A percentile compares a stretch with the other conserved stretches of the same genome.
phyloP scores from a whole-genome alignment of 2,888 invertebrate species.

The Drepanosiphum platanoidis region DNA sequence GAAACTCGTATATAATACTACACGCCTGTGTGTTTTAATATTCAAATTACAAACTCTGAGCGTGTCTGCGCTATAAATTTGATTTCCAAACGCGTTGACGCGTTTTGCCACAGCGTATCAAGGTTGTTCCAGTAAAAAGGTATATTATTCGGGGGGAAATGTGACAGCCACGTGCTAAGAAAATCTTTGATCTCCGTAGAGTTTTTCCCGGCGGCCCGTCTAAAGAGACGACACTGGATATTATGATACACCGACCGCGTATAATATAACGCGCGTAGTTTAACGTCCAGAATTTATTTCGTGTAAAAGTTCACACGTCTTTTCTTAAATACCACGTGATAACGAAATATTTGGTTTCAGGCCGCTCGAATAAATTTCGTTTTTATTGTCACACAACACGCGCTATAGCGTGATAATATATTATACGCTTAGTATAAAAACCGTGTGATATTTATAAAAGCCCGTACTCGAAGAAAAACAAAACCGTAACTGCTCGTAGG shows the following conservation, averaged over 20 bases:
- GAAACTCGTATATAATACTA: background rate
- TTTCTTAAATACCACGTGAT: background rate
- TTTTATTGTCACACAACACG: background rate
- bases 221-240: background rate
- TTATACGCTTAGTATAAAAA: too few species aligned
- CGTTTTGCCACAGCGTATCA: background rate
- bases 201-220: background rate
- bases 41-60: conserved; percentile 10
- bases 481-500: too few species aligned
- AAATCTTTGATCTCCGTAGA: conserved; percentile 35
- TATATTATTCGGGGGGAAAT: background rate
- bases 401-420: too few species aligned
- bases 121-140: background rate
- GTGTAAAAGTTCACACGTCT: conserved; percentile 26
- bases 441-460: too few species aligned
- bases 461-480: too few species aligned
- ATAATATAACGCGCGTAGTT: background rate
- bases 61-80: conserved; percentile 41
- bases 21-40: background rate
- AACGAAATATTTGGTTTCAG: background rate
- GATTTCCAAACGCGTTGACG: conserved; percentile 30
- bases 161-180: background rate
- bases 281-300: background rate
- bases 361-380: too few species aligned
- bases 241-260: background rate